Conservation (phyloP, 1,140 invertebrate species). For the Intoshia linei region DNA sequence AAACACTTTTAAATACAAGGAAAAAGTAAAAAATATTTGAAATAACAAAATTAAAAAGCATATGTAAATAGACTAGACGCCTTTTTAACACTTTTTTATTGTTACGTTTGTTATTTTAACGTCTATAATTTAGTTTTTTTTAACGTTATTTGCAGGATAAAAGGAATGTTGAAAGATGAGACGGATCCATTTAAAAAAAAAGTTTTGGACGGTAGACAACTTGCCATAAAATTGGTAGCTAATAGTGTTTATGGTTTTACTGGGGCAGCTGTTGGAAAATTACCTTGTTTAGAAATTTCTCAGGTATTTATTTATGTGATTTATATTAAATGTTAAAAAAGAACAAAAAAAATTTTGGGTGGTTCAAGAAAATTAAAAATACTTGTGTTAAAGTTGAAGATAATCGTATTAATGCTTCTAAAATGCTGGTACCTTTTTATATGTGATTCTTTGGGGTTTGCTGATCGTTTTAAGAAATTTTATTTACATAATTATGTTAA, state of each 20-base stretch:
- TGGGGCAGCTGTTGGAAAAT: constrained; percentile 81
- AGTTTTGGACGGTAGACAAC: constrained; percentile 70
- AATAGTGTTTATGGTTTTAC: constrained; percentile 99
- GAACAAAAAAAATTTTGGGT: neutral
- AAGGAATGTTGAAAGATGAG: constrained; percentile 28
- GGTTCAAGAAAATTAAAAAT: constrained; percentile 1
- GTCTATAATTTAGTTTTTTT: neutral
- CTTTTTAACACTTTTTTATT: neutral
- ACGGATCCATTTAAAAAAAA: constrained; percentile 66
- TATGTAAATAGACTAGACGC: neutral
- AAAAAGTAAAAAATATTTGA: constrained; percentile 30
- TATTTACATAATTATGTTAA: neutral
- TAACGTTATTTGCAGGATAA: constrained; percentile 12
- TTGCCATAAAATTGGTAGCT: constrained; percentile 86
- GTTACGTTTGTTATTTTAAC: neutral
- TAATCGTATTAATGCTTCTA: neutral
- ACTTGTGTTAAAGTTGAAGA: neutral
- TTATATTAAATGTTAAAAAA: constrained; percentile 6
- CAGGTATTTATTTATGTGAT: constrained; percentile 27
- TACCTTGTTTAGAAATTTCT: constrained; percentile 91
- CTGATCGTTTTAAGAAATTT: neutral
- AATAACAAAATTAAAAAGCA: neutral
- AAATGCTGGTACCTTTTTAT: constrained; percentile 6
- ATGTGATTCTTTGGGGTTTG: constrained; percentile 2
- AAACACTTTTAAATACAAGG: constrained; percentile 53